phyloP scores from a whole-genome alignment of 2,113 vertebrate genomes.

The Heterotis niloticus region DNA sequence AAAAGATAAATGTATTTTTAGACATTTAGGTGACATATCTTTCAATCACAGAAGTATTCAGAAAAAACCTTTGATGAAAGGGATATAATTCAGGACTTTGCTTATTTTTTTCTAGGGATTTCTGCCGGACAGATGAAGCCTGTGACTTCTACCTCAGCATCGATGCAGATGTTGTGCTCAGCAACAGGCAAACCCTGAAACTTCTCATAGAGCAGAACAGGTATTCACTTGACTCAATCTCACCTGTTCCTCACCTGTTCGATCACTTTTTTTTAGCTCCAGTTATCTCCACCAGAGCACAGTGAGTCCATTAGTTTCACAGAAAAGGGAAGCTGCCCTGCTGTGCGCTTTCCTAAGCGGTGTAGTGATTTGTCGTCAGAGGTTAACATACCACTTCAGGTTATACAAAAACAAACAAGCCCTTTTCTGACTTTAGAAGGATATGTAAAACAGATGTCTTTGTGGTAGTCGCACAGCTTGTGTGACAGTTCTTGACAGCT shows the following conservation, averaged over 20 bases:
- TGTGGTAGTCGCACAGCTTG: slow-evolving; percentile 35
- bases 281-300: neutral
- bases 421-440: slow-evolving; percentile 34
- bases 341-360: slow-evolving; percentile 46
- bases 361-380: slow-evolving; percentile 28
- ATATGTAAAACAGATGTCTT: slow-evolving; percentile 47
- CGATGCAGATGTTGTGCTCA: slow-evolving; percentile 88
- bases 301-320: slow-evolving; percentile 32
- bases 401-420: slow-evolving; percentile 51
- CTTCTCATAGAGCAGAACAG: slow-evolving; percentile 96
- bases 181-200: slow-evolving; percentile 83
- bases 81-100: too few species aligned
- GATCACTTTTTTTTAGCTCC: too few species aligned
- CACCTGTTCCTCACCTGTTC: neutral
- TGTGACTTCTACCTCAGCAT: slow-evolving; percentile 92
- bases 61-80: too few species aligned
- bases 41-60: too few species aligned
- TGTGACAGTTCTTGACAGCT: slow-evolving; percentile 28
- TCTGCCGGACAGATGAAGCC: slow-evolving; percentile 77
- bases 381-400: slow-evolving; percentile 47
- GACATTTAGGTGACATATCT: too few species aligned
- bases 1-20: too few species aligned
- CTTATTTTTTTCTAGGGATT: slow-evolving; percentile 66
- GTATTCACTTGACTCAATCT: slow-evolving; percentile 53
- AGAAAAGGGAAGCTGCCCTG: slow-evolving; percentile 55